Percentiles rank a stretch among this genome's conserved stretches.
These are phyloP conservation scores for Propithecus deckenii DNA, from an alignment of 2,797 vertebrate genomes.

Conservation along the genomic window DNA sequence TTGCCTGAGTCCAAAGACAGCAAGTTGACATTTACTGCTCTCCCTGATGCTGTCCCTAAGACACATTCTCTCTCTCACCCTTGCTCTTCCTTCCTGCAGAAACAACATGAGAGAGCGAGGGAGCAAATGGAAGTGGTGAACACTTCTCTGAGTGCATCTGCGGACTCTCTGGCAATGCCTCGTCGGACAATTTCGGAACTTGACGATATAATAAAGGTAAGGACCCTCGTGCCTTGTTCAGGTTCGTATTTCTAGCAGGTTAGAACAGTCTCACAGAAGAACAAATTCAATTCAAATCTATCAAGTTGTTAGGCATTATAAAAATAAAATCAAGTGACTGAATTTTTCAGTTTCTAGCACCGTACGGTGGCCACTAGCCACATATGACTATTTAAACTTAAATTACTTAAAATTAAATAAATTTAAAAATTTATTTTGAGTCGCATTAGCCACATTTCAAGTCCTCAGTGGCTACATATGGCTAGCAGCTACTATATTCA, in stretches of 20 bases:
- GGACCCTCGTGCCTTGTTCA: background rate
- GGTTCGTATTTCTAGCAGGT: background rate
- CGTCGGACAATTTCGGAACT: conserved; percentile 83
- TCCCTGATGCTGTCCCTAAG: background rate
- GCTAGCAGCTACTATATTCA: background rate
- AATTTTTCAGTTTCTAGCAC: background rate
- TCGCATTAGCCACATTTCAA: background rate
- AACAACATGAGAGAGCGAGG: conserved; percentile 76
- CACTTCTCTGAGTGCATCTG: conserved; percentile 82
- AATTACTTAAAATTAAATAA: conserved; percentile 14
- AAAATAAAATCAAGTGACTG: background rate
- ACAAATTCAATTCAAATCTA: background rate
- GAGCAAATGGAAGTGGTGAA: conserved; percentile 85
- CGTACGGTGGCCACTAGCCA: background rate
- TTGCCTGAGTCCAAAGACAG: background rate
- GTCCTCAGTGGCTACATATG: background rate
- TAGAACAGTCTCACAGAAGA: background rate
- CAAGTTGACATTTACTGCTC: background rate
- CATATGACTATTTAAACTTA: background rate
- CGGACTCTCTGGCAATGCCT: conserved; percentile 79
- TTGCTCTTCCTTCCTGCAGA: conserved; percentile 70
- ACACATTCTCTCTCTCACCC: background rate
- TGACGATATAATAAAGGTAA: conserved; percentile 90
- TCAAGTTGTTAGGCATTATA: background rate
- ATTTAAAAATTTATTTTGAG: background rate